These are phyloP conservation scores for Vulpes vulpes DNA, from an alignment of 2,113 vertebrate species.

Conservation along the genomic window DNA sequence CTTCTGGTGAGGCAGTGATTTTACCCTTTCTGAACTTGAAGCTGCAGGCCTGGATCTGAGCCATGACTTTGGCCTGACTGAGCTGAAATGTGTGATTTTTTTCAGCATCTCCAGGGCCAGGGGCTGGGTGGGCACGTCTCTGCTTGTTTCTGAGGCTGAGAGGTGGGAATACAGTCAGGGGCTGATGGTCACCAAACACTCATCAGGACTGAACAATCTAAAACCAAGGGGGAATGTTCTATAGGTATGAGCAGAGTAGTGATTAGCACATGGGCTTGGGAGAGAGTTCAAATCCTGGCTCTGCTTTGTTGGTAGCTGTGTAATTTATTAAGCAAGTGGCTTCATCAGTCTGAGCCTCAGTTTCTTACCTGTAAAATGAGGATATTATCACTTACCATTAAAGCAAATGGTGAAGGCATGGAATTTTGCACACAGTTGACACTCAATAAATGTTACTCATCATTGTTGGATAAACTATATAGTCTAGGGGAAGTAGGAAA, in stretches of 20 bases:
- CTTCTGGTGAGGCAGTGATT: background rate
- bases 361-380: background rate
- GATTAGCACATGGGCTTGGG: background rate
- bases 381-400: background rate
- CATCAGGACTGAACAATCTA: too few species aligned
- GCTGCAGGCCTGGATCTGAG: background rate
- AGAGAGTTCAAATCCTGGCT: background rate
- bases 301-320: background rate
- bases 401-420: background rate
- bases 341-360: background rate
- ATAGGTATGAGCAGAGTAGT: background rate
- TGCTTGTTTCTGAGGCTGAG: background rate
- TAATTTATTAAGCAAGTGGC: background rate
- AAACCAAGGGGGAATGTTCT: too few species aligned
- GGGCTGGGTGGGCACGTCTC: background rate
- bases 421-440: background rate
- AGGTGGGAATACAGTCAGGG: background rate
- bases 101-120: background rate
- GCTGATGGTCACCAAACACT: background rate
- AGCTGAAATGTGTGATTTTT: background rate
- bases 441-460: background rate
- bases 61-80: background rate
- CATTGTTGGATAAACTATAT: background rate
- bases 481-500: background rate
- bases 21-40: background rate